phyloP scores from a whole-genome alignment of 2,888 invertebrate species.

The Sepiola atlantica region DNA sequence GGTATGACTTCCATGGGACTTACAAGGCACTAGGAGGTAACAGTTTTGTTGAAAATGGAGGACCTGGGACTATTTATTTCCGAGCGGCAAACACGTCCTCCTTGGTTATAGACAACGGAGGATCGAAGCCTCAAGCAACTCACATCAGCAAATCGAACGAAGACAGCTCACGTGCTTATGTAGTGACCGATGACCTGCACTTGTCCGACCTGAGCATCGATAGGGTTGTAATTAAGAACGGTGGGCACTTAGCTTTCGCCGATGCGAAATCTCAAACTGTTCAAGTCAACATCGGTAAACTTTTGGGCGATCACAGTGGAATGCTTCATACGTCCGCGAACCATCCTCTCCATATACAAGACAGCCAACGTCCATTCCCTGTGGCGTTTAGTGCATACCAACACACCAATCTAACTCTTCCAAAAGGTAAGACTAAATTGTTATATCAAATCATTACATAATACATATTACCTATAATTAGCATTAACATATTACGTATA shows the following conservation, averaged over 20 bases:
- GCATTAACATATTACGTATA: too few species aligned
- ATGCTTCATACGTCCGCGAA: slow-evolving; percentile 59
- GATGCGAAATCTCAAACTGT: slow-evolving; percentile 49
- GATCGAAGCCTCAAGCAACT: slow-evolving; percentile 55
- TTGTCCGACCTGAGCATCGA: slow-evolving; percentile 53
- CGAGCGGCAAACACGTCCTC: slow-evolving; percentile 51
- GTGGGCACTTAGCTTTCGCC: slow-evolving; percentile 60
- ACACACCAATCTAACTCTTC: slow-evolving; percentile 54
- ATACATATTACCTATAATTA: too few species aligned
- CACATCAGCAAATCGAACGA: slow-evolving; percentile 53
- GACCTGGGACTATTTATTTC: slow-evolving; percentile 62
- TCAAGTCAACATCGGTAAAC: slow-evolving; percentile 54
- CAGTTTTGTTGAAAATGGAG: slow-evolving; percentile 59
- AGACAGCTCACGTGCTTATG: slow-evolving; percentile 60
- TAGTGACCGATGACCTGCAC: slow-evolving; percentile 52
- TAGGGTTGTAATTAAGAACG: slow-evolving; percentile 56
- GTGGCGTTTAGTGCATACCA: slow-evolving; percentile 61
- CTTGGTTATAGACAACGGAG: slow-evolving; percentile 61
- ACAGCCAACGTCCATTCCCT: slow-evolving; percentile 61
- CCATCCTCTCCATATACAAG: slow-evolving; percentile 54
- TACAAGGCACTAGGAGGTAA: slow-evolving; percentile 60
- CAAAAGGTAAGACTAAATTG: slow-evolving; percentile 54
- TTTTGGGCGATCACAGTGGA: slow-evolving; percentile 62
- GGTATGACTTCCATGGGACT: slow-evolving; percentile 57
- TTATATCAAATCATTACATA: not conserved